Evolutionary conservation across 2,888 invertebrate species (phyloP).

Genomic region (Panorpa germanica): DNA sequence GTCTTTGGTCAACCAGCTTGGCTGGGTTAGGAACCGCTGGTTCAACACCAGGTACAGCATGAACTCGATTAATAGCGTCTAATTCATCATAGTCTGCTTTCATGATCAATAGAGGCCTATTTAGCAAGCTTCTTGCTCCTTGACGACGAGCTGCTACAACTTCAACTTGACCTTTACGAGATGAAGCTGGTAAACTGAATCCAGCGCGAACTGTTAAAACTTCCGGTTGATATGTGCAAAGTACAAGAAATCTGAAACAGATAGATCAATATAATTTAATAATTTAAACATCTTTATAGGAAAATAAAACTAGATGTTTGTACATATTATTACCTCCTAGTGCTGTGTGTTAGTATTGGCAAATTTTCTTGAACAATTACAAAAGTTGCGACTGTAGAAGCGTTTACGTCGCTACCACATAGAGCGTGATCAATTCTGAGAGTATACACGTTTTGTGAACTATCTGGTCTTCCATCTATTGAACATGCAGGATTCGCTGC

Average conservation of each 20-base stretch:
- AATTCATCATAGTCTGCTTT: too few relatives aligned
- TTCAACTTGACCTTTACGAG: too few relatives aligned
- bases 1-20: too few relatives aligned
- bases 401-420: constrained; percentile 47
- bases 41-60: too few relatives aligned
- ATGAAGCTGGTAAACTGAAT: constrained; percentile 38
- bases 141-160: too few relatives aligned
- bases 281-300: too few relatives aligned
- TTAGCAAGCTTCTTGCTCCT: too few relatives aligned
- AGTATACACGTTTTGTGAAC: constrained; percentile 45
- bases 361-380: constrained; percentile 56
- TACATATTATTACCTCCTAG: constrained; percentile 27
- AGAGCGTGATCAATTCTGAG: constrained; percentile 42
- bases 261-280: too few relatives aligned
- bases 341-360: constrained; percentile 53
- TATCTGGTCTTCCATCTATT: constrained; percentile 45
- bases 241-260: constrained; percentile 38
- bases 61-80: too few relatives aligned
- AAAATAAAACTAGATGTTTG: background rate
- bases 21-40: too few relatives aligned
- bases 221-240: constrained; percentile 55
- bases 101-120: too few relatives aligned
- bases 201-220: constrained; percentile 54
- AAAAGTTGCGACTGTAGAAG: constrained; percentile 50
- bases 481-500: constrained; percentile 43